phyloP scores from a whole-genome alignment of 2,888 invertebrate species.

The Scaeva pyrastri region DNA sequence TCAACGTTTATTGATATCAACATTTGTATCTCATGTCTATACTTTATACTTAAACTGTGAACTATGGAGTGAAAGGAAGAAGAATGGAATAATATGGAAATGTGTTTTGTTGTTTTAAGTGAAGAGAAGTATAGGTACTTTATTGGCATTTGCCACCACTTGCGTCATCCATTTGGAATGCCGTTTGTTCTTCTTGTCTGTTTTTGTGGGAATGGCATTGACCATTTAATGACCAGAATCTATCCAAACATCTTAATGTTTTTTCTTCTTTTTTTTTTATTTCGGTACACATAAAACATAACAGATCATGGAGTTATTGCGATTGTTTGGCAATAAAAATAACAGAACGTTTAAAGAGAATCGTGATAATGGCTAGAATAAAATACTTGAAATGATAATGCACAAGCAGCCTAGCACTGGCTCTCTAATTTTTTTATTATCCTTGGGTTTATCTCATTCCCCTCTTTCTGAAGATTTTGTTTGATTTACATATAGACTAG shows the following conservation, averaged over 20 bases:
- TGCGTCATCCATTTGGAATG: constrained; percentile 32
- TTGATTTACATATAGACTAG: not conserved
- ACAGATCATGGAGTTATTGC: not conserved
- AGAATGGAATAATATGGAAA: constrained; percentile 22
- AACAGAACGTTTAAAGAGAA: not conserved
- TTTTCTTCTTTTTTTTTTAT: not conserved
- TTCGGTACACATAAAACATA: not conserved
- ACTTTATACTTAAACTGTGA: not conserved
- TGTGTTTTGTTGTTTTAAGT: not conserved
- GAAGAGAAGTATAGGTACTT: constrained; percentile 25
- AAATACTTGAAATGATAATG: constrained; percentile 10
- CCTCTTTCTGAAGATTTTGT: not conserved
- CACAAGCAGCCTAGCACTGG: not conserved
- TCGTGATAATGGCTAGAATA: constrained; percentile 12
- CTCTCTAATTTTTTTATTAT: constrained; percentile 1
- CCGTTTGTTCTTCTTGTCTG: constrained; percentile 16
- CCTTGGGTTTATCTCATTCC: not conserved
- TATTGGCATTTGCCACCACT: constrained; percentile 33
- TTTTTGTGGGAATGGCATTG: constrained; percentile 16
- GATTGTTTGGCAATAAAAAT: constrained; percentile 11
- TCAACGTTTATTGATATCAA: constrained; percentile 15
- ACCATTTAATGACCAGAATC: constrained; percentile 43
- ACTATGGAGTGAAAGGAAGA: constrained; percentile 16
- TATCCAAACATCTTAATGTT: constrained; percentile 29
- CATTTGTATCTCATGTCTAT: not conserved